Evolutionary conservation across 2,113 vertebrate species (phyloP).

Genomic region (Empidonax traillii): DNA sequence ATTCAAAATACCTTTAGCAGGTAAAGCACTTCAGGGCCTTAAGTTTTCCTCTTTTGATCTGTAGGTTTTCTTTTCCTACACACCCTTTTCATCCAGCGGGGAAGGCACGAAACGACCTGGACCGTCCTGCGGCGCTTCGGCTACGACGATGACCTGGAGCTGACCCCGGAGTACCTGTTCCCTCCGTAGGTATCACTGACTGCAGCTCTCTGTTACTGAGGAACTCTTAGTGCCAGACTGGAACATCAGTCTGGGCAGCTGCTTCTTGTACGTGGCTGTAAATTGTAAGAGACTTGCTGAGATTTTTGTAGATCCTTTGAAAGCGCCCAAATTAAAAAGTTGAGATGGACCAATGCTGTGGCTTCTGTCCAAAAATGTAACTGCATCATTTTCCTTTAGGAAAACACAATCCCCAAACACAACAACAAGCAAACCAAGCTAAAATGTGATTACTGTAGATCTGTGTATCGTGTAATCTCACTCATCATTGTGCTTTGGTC

Average conservation of each 20-base stretch:
- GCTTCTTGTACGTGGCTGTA: not conserved
- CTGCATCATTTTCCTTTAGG: not conserved
- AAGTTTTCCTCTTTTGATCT: constrained; percentile 29
- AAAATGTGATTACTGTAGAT: not conserved
- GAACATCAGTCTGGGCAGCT: not conserved
- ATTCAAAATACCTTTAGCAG: not conserved
- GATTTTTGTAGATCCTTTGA: not conserved
- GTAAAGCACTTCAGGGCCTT: not conserved
- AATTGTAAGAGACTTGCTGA: not conserved
- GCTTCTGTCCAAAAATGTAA: not conserved
- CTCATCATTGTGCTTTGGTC: not conserved
- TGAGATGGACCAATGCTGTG: not conserved
- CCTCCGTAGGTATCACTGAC: constrained; percentile 81
- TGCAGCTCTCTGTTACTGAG: not conserved
- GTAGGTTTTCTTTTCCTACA: constrained; percentile 98
- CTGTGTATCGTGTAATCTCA: not conserved
- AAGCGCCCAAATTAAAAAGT: not conserved
- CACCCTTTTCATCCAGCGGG: constrained; percentile 97
- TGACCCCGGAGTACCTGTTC: constrained; percentile 95
- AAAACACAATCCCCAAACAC: not conserved
- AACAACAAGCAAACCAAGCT: too few species aligned
- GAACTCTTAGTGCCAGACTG: not conserved
- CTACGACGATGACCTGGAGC: constrained; percentile 94
- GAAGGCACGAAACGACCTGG: constrained; percentile 97
- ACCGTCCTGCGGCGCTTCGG: constrained; percentile 95